A percentile compares a stretch with the other conserved stretches of the same genome.
phyloP scores from a whole-genome alignment of 2,113 vertebrate species.

The Pluvialis apricaria region DNA sequence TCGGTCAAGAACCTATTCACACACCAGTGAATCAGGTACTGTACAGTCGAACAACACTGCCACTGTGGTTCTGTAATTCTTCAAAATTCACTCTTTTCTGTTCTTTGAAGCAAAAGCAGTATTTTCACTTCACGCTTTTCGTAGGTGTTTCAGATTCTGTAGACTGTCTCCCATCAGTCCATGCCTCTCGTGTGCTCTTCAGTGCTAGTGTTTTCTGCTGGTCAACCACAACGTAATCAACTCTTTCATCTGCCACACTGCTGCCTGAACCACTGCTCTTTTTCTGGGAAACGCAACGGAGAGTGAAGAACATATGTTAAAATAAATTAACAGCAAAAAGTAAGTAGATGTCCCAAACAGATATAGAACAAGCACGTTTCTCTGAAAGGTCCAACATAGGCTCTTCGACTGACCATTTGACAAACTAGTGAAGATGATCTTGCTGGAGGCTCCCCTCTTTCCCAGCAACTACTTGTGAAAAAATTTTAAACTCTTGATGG shows the following conservation, averaged over 20 bases:
- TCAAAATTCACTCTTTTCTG: not conserved
- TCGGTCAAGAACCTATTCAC: not conserved
- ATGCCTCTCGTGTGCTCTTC: slow-evolving; percentile 94
- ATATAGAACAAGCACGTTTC: not conserved
- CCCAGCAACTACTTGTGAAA: not conserved
- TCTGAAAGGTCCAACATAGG: not conserved
- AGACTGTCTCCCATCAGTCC: slow-evolving; percentile 94
- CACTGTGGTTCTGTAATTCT: not conserved
- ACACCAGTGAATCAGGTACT: not conserved
- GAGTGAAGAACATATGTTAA: not conserved
- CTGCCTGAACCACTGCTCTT: slow-evolving; percentile 90
- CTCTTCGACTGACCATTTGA: not conserved
- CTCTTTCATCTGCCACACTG: slow-evolving; percentile 91
- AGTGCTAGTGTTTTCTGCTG: slow-evolving; percentile 94
- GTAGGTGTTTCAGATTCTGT: slow-evolving; percentile 88
- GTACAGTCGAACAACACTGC: not conserved
- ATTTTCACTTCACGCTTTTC: slow-evolving; percentile 88
- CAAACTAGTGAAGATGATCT: not conserved
- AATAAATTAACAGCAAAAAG: not conserved
- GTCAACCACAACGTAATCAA: slow-evolving; percentile 97
- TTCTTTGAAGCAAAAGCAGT: not conserved
- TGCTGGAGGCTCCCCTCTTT: not conserved
- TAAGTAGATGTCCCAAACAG: not conserved
- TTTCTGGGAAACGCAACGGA: slow-evolving; percentile 71
- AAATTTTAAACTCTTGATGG: not conserved